Evolutionary conservation across 2,113 vertebrate genomes (phyloP).

Genomic region (Odocoileus virginianus): DNA sequence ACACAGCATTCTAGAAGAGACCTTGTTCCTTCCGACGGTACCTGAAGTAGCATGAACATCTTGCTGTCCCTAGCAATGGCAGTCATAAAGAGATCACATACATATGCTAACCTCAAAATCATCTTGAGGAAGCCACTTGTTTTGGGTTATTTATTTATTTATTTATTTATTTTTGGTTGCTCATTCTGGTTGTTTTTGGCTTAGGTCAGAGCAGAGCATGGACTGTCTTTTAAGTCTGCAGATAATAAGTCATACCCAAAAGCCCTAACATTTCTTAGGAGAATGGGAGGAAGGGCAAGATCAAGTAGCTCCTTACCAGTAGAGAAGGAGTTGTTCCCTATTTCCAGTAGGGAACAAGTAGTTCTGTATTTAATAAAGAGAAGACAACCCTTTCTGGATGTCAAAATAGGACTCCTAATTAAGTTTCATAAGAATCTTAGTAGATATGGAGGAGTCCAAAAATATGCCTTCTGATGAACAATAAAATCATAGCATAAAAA

Average conservation of each 20-base stretch:
- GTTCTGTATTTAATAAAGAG: not conserved
- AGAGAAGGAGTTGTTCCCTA: not conserved
- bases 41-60: not conserved
- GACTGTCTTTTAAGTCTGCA: not conserved
- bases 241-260: not conserved
- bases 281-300: not conserved
- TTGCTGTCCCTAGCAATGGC: not conserved
- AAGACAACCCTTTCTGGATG: not conserved
- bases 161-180: not conserved
- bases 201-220: not conserved
- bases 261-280: not conserved
- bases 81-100: not conserved
- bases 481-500: not conserved
- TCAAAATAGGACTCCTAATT: not conserved
- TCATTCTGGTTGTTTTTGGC: not conserved
- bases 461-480: not conserved
- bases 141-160: not conserved
- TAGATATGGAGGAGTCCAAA: not conserved
- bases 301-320: not conserved
- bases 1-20: not conserved
- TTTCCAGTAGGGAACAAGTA: not conserved
- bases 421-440: slow-evolving; percentile 23
- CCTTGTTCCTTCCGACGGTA: not conserved
- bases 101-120: not conserved
- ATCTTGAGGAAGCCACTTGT: not conserved